Percentiles rank a stretch among this genome's conserved stretches.
Evolutionary conservation across 2,113 vertebrate species (phyloP).

Genomic region (Carettochelys insculpta): DNA sequence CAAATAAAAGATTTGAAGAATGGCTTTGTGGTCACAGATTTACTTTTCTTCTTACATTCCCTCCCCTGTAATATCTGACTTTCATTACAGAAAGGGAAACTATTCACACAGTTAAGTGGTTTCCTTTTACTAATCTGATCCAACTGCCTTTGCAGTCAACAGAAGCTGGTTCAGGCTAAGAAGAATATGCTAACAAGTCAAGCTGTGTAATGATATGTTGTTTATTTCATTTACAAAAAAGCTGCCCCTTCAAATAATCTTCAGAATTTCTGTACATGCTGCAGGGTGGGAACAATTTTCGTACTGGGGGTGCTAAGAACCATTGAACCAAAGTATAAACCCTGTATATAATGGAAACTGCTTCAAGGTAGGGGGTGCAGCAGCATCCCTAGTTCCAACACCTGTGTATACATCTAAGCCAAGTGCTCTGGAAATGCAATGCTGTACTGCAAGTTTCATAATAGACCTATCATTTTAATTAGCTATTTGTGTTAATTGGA

Average conservation of each 20-base stretch:
- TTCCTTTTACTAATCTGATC: conserved; percentile 54
- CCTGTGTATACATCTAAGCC: not conserved
- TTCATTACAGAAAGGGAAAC: conserved; percentile 43
- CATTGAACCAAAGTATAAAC: too few species aligned
- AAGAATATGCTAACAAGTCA: conserved; percentile 51
- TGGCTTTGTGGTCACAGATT: conserved; percentile 2
- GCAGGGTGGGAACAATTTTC: too few species aligned
- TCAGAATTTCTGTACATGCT: conserved; percentile 38
- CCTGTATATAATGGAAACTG: too few species aligned
- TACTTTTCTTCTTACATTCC: conserved; percentile 25
- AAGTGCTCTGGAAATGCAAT: conserved; percentile 55
- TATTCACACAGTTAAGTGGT: conserved; percentile 28
- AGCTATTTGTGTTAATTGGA: conserved; percentile 76
- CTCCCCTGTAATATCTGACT: not conserved
- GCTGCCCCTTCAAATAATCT: conserved; percentile 61
- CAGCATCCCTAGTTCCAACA: too few species aligned
- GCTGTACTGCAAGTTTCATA: conserved; percentile 47
- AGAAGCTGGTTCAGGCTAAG: conserved; percentile 41
- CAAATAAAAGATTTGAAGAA: not conserved
- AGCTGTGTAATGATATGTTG: conserved; percentile 39
- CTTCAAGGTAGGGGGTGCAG: too few species aligned
- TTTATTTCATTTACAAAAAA: conserved; percentile 66
- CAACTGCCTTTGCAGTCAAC: conserved; percentile 43
- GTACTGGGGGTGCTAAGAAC: too few species aligned
- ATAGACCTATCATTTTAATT: conserved; percentile 52